Percentiles rank a stretch among this genome's conserved stretches.
Conservation (phyloP, 2,113 vertebrate genomes). For the Sphaerodactylus townsendi region DNA sequence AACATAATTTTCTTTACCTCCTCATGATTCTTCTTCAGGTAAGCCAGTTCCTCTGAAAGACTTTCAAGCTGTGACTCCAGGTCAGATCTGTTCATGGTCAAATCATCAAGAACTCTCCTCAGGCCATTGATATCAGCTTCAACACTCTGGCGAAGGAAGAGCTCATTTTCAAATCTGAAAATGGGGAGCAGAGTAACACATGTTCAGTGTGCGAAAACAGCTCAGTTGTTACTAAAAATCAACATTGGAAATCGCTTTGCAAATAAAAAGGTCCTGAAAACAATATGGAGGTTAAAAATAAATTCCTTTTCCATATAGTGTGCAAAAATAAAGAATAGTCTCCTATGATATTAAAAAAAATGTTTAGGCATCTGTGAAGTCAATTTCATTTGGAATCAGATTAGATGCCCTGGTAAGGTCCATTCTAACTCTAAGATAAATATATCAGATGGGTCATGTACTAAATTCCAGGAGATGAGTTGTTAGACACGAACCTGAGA, state of each 20-base stretch:
- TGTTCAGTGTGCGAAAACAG: neutral
- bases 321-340: neutral
- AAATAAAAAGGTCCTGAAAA: neutral
- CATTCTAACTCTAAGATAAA: neutral
- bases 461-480: neutral
- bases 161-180: constrained; percentile 79
- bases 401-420: neutral
- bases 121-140: constrained; percentile 79
- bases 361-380: neutral
- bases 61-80: constrained; percentile 85
- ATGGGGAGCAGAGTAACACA: neutral
- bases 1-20: constrained; percentile 71
- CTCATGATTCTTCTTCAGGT: constrained; percentile 86
- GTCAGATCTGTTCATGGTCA: constrained; percentile 71
- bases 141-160: constrained; percentile 76
- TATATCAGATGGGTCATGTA: neutral
- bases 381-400: neutral
- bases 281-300: no score
- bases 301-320: no score
- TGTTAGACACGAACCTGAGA: neutral
- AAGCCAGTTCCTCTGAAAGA: constrained; percentile 84
- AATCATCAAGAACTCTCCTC: constrained; percentile 72
- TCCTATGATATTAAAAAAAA: neutral
- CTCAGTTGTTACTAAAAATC: neutral
- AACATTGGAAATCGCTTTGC: neutral